Base-by-base conservation (phyloP, 2,888 invertebrate species). In the Dioctria linearis region DNA sequence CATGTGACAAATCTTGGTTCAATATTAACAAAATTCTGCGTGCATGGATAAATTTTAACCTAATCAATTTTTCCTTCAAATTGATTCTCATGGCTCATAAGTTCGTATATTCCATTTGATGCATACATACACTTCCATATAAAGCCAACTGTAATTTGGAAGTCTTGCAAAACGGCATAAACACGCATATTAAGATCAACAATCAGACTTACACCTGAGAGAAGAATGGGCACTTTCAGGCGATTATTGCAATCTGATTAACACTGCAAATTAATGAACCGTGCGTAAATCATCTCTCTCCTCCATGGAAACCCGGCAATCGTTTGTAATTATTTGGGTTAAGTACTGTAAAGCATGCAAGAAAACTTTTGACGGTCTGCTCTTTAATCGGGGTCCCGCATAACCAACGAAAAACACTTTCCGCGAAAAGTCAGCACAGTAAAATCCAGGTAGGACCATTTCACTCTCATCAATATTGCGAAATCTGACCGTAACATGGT, bases 401-500 rank as follows among this genome's bases (percentile, higher is more conserved):
- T 6, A 57, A 61, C 37, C 8, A 39, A 61, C 49, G 5, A 46
- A 8, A 54, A 54, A 54, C 54, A 49, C 39, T 37, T 57, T n/a
- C 66, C 73, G 25, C 25, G 42, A 73, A 49, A 73, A 40, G 73
- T 40, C 54, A 25, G 5, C 57, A 46, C 61, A 57, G 54, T 42
- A 73, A n/a, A 54, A 54, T n/a, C 57, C 65, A 11, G 51, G 8
- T 25, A n/a, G 73, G 57, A 5, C 73, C 73, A 42, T 73, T 73
- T 73, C 73, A 73, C 73, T 73, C 73, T 73, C 73, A 57, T 54
- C 59, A 59, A 40, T 9, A 51, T 73, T 73, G 73, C 73, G 59
- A 73, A 73, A 73, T 73, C 43, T 40, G 40, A 25, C 40, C 73
- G 57, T 57, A 57, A 51, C 37, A 57, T 57, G 59, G 42, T 73